Conservation (phyloP, 1,140 invertebrate species). For the Drosophila eugracilis region DNA sequence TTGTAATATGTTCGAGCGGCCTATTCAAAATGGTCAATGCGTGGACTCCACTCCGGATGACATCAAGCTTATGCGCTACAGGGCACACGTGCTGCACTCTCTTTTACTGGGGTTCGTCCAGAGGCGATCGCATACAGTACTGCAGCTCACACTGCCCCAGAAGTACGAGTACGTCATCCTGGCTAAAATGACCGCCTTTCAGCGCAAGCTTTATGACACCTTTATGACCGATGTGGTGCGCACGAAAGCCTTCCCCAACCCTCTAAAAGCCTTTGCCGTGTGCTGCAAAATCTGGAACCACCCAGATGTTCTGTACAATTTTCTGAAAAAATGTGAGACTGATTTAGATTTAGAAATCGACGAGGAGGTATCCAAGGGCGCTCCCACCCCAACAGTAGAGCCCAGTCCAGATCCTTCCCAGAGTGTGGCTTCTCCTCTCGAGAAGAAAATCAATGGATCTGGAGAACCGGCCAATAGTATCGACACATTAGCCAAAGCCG, state of each 20-base stretch:
- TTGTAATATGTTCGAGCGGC: conserved; percentile 97
- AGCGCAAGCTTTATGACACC: conserved; percentile 94
- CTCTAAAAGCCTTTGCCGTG: conserved; percentile 98
- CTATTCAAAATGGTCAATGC: conserved; percentile 97
- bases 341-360: conserved; percentile 96
- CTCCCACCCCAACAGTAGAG: conserved; percentile 38
- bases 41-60: conserved; percentile 96
- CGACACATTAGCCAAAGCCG: conserved; percentile 21
- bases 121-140: conserved; percentile 93
- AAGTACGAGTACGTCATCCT: conserved; percentile 97
- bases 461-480: conserved; percentile 13
- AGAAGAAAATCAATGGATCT: conserved; percentile 15
- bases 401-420: conserved; percentile 23
- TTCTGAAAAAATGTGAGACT: conserved; percentile 93
- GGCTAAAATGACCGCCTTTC: conserved; percentile 94
- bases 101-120: conserved; percentile 97
- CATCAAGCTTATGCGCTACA: conserved; percentile 94
- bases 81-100: conserved; percentile 95
- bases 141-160: conserved; percentile 93
- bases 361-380: conserved; percentile 83
- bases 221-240: conserved; percentile 97
- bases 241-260: conserved; percentile 95
- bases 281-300: conserved; percentile 99
- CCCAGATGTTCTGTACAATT: conserved; percentile 97
- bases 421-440: conserved; percentile 21